Base-by-base conservation (phyloP, 2,797 vertebrate genomes). In the Galagoides demidoff region DNA sequence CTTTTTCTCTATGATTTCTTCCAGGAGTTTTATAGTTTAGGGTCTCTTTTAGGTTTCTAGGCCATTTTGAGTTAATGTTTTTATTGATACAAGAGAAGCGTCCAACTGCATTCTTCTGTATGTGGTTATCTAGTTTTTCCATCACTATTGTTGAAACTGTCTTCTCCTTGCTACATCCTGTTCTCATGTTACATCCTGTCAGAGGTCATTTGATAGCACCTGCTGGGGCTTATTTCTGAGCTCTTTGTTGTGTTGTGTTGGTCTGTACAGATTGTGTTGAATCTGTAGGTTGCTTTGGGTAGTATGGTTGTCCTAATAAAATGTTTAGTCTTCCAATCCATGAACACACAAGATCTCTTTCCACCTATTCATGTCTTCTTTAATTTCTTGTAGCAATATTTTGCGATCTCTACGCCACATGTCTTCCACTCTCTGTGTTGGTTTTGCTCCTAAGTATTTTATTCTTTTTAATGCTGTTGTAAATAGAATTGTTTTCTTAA, bases 11-110 rank as follows among this genome's bases (percentile, higher is more conserved):
- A 31, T 74, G 57, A 59, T 81, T 93, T 92, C 27, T 94, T 90
- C 20, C 89, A 43, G 37, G 59, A 79, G 22, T 88, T 70, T 68
- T 89, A 31, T 76, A 86, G 63, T 94, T 91, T 43, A 14, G 23
- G 12, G 10, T 93, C 45, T 95, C 43, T 0, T 89, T 95, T 84
- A 87, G 8, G 39, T 92, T 45, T 92, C 95, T 57, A 88, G 63
- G 45, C 16, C 34, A 82, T 77, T 97, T 93, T 39, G 31, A 55
- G 37, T 89, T 91, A 85, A 55, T 94, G 86, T 95, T 87, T 85
- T 5, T 78, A 63, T 49, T 64, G 16, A 20, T 59, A 0, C 19
- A 79, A 45, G 3, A 55, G 76, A 87, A 37, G 27, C 13, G 43
- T 81, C 27, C 27, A 84, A 5, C 12, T 87, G 81, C 64, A 78